These are phyloP conservation scores for Neotoxoptera formosana DNA, from an alignment of 1,140 invertebrate species.

Conservation along the genomic window DNA sequence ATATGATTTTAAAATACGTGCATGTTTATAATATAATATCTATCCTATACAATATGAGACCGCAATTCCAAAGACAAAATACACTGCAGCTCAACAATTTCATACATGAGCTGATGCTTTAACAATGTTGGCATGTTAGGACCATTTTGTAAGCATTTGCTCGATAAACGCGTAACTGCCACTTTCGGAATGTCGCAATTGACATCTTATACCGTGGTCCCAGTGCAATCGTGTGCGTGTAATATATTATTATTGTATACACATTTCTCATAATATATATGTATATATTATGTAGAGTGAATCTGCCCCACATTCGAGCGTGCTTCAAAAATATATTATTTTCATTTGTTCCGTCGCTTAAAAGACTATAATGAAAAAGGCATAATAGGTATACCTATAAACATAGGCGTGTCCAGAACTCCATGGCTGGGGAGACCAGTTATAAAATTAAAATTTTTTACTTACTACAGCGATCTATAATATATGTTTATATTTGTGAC, in stretches of 20 bases:
- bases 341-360: not conserved
- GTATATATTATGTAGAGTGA: not conserved
- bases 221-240: not conserved
- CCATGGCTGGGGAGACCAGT: too few relatives aligned
- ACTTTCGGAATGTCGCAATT: not conserved
- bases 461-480: too few relatives aligned
- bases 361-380: not conserved
- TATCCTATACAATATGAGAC: not conserved
- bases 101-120: not conserved
- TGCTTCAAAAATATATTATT: not conserved
- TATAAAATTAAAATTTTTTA: too few relatives aligned
- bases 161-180: not conserved
- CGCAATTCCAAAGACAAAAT: not conserved
- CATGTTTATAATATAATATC: not conserved
- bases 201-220: not conserved
- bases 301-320: not conserved
- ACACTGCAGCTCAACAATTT: not conserved
- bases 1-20: not conserved
- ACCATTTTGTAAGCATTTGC: not conserved
- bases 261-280: not conserved
- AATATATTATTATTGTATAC: not conserved
- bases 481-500: too few relatives aligned
- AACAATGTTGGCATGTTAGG: not conserved
- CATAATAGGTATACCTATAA: too few relatives aligned
- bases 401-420: too few relatives aligned